Evolutionary conservation across 2,113 vertebrate species (phyloP), one percentile per base, ranked within the genome.

Genomic region (Vidua chalybeata): DNA sequence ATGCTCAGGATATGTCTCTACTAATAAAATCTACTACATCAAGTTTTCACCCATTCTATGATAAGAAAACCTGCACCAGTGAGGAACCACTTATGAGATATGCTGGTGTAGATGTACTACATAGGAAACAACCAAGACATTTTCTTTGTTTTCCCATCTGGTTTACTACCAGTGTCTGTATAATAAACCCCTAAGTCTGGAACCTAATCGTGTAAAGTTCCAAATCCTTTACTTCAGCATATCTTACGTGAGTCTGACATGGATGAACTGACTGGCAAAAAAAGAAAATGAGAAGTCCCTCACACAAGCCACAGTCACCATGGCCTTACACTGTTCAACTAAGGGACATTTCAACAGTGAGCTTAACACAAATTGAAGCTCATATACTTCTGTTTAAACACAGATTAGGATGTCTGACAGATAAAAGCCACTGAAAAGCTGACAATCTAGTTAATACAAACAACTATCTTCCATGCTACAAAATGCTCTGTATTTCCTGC

Each of bases 331-430:
- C 93, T 89, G 89, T 86, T 96, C 91, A 97, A 51, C 74, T 92
- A 96, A 93, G 74, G 88, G 69, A 97, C 96, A 97, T 95, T 93
- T 97, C 97, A 97, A 96, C 95, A 97, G 86, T 90, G 94, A 95
- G 93, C 79, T 98, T 97, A 97, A 97, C 87, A 86, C 71, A 93
- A 98, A 97, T 20, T 97, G 97, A 97, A 98, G 97, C 97, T 98
- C 96, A 96, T 96, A 97, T 87, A 97, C 91, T 97, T 95, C 96
- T 98, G 97, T 97, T 98, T 98, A 98, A 98, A 98, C 95, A 98
- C 90, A 98, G 97, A 97, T 98, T 98, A 98, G 93, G 96, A 96
- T 97, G 98, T 97, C 96, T 98, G 97, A 97, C 96, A 97, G 97
- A 97, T 79, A 97, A 98, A 96, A 97, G 93, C 85, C 95, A 97